These are phyloP conservation scores for Schrankia costaestrigalis DNA, from an alignment of 2,888 invertebrate genomes.

Conservation along the genomic window DNA sequence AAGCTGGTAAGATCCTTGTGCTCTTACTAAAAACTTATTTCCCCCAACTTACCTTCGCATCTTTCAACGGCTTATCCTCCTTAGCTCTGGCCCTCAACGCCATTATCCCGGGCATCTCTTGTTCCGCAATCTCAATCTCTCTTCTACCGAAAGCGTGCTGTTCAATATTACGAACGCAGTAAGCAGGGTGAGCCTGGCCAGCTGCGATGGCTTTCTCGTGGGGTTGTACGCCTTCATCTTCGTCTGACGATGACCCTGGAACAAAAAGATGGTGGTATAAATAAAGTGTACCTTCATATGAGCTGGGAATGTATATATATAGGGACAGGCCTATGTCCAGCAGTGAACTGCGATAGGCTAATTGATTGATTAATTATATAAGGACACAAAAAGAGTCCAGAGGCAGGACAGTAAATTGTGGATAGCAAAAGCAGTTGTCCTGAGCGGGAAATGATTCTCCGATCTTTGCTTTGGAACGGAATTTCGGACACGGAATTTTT, in stretches of 20 bases:
- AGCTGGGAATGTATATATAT: no score
- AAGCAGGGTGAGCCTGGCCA: slow-evolving; percentile 90
- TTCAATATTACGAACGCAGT: slow-evolving; percentile 96
- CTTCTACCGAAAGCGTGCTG: slow-evolving; percentile 96
- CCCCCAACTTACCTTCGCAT: slow-evolving; percentile 85
- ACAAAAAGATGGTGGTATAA: slow-evolving; percentile 37
- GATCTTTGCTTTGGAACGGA: no score
- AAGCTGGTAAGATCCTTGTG: not conserved
- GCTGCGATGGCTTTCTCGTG: slow-evolving; percentile 95
- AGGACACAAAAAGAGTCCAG: no score
- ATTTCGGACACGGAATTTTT: no score
- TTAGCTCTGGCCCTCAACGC: slow-evolving; percentile 94
- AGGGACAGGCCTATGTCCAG: no score
- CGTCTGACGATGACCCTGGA: slow-evolving; percentile 95
- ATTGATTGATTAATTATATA: no score
- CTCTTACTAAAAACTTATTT: no score
- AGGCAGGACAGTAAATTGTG: no score
- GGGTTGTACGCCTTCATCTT: slow-evolving; percentile 92
- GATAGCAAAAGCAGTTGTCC: no score
- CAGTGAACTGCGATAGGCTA: no score
- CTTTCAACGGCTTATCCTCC: slow-evolving; percentile 96
- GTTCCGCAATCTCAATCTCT: slow-evolving; percentile 99
- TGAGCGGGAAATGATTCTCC: no score
- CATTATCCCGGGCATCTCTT: slow-evolving; percentile 99
- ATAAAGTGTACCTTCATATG: no score